Evolutionary conservation across 2,113 vertebrate species (phyloP).

Genomic region (Pongo pygmaeus): DNA sequence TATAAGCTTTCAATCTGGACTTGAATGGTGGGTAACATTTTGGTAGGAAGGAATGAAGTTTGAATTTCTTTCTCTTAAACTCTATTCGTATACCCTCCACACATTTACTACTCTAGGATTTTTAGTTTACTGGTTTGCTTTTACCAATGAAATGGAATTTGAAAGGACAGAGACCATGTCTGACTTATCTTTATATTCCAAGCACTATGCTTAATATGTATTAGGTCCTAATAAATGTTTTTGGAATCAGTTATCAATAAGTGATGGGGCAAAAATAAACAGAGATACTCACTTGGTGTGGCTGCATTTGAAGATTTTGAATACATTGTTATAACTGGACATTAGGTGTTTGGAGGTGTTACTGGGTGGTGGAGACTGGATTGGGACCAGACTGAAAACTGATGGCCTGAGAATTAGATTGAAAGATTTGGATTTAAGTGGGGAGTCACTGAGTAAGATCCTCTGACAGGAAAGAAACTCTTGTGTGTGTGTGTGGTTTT

Average conservation of each 20-base stretch:
- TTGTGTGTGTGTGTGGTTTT: too few relatives aligned
- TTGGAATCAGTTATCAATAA: background rate
- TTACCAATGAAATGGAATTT: background rate
- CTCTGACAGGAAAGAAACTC: too few relatives aligned
- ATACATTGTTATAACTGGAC: background rate
- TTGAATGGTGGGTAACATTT: background rate
- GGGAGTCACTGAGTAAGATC: background rate
- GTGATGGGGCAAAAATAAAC: background rate
- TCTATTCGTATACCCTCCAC: background rate
- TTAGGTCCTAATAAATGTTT: background rate
- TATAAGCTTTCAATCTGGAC: background rate
- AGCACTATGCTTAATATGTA: background rate
- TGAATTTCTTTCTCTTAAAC: background rate
- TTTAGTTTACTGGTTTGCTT: background rate
- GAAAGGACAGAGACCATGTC: background rate
- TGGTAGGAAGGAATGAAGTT: background rate
- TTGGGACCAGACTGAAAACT: background rate
- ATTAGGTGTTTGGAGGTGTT: background rate
- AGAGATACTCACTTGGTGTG: background rate
- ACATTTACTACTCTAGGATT: background rate
- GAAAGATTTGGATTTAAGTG: background rate
- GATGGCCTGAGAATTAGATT: background rate
- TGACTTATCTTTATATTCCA: background rate
- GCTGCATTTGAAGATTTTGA: background rate
- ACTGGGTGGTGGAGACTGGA: fast-evolving